phyloP scores from a whole-genome alignment of 2,888 invertebrate species.

The Poecilus cupreus region DNA sequence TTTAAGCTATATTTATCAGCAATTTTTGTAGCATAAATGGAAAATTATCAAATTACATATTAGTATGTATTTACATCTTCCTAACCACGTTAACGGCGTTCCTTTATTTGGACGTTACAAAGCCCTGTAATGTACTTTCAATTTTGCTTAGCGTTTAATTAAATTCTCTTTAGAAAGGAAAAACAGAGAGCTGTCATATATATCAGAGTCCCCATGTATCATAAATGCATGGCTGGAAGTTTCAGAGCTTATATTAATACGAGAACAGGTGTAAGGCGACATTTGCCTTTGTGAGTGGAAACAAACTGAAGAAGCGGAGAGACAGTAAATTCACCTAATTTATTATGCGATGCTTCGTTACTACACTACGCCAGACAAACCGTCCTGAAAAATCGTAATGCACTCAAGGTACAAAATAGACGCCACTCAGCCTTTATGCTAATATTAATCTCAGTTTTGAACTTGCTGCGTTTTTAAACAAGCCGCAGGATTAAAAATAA shows the following conservation, averaged over 20 bases:
- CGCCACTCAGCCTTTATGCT: background rate
- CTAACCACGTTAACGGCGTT: too few relatives aligned
- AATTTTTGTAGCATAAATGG: too few relatives aligned
- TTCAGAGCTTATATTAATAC: conserved; percentile 42
- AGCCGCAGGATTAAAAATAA: background rate
- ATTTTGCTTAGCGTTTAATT: background rate
- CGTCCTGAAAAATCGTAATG: conserved; percentile 36
- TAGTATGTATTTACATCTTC: too few relatives aligned
- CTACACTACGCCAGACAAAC: conserved; percentile 4
- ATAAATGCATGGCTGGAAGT: conserved; percentile 26
- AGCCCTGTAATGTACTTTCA: background rate
- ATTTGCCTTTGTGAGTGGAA: conserved; percentile 19
- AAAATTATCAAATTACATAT: too few relatives aligned
- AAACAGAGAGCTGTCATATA: background rate
- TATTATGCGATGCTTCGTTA: conserved; percentile 50
- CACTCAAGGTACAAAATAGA: background rate
- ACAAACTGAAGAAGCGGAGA: background rate
- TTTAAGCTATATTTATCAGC: too few relatives aligned
- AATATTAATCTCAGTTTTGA: background rate
- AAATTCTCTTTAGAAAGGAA: background rate
- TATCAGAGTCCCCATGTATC: conserved; percentile 29
- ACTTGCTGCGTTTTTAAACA: background rate
- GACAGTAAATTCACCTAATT: conserved; percentile 48
- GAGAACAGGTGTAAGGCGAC: conserved; percentile 27
- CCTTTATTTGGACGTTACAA: too few relatives aligned